A percentile compares a stretch with the other conserved stretches of the same genome.
These are phyloP conservation scores for Baryphthengus martii DNA, from an alignment of 2,113 vertebrate species.

Conservation along the genomic window DNA sequence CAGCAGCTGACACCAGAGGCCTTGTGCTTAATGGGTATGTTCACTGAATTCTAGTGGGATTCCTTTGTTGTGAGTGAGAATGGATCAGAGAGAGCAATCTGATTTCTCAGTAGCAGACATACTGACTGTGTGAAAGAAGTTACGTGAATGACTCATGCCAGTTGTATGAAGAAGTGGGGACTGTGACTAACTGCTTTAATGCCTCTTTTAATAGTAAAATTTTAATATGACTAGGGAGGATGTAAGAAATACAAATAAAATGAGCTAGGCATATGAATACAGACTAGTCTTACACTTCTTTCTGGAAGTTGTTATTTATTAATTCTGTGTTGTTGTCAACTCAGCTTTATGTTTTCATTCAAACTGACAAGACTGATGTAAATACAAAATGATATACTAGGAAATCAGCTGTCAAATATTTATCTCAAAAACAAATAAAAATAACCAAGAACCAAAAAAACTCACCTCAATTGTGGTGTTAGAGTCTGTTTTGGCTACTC, in stretches of 20 bases:
- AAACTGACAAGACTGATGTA: not conserved
- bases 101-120: not conserved
- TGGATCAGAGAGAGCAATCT: slow-evolving; percentile 6
- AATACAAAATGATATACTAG: not conserved
- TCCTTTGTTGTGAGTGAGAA: not conserved
- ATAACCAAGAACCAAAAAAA: not conserved
- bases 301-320: not conserved
- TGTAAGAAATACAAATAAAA: not conserved
- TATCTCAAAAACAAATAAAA: not conserved
- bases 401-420: not conserved
- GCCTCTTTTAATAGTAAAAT: not conserved
- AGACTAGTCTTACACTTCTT: not conserved
- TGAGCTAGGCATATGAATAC: not conserved
- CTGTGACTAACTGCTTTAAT: not conserved
- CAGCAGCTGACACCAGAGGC: not conserved
- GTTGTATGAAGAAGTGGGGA: not conserved
- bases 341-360: not conserved
- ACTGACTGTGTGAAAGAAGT: not conserved
- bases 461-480: not conserved
- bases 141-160: not conserved
- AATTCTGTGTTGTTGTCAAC: not conserved
- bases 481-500: not conserved
- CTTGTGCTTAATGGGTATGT: not conserved
- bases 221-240: not conserved
- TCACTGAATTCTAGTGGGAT: slow-evolving; percentile 18